phyloP scores from a whole-genome alignment of 2,888 invertebrate species.

The Gonocerus acuteangulatus region DNA sequence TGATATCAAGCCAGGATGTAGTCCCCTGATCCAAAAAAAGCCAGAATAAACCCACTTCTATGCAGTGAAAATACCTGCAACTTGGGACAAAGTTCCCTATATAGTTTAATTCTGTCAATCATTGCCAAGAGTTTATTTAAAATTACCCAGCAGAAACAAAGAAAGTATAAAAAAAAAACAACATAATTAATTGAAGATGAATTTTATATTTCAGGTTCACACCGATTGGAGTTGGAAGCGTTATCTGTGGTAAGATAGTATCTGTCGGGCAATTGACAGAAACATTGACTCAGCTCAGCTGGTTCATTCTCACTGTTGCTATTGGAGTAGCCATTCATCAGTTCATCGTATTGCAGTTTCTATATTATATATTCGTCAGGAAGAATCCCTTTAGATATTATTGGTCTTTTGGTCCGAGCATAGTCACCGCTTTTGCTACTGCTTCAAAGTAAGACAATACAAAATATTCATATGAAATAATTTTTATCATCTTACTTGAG shows the following conservation, averaged over 20 bases:
- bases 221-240: slow-evolving; percentile 74
- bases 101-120: too few species aligned
- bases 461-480: too few species aligned
- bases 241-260: slow-evolving; percentile 73
- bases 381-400: slow-evolving; percentile 84
- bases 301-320: slow-evolving; percentile 73
- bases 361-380: slow-evolving; percentile 70
- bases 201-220: slow-evolving; percentile 54
- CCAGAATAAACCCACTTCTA: too few species aligned
- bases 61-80: too few species aligned
- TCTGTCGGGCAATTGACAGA: slow-evolving; percentile 58
- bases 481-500: too few species aligned
- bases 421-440: slow-evolving; percentile 80
- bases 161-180: too few species aligned
- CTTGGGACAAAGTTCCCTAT: too few species aligned
- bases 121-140: too few species aligned
- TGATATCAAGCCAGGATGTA: too few species aligned
- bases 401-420: slow-evolving; percentile 70
- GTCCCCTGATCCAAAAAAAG: too few species aligned
- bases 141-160: too few species aligned
- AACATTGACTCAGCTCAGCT: slow-evolving; percentile 47
- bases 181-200: too few species aligned
- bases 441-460: slow-evolving; percentile 85
- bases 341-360: slow-evolving; percentile 71
- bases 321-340: slow-evolving; percentile 77